Conservation (phyloP, 2,797 vertebrate genomes). For the Leptodactylus fallax region DNA sequence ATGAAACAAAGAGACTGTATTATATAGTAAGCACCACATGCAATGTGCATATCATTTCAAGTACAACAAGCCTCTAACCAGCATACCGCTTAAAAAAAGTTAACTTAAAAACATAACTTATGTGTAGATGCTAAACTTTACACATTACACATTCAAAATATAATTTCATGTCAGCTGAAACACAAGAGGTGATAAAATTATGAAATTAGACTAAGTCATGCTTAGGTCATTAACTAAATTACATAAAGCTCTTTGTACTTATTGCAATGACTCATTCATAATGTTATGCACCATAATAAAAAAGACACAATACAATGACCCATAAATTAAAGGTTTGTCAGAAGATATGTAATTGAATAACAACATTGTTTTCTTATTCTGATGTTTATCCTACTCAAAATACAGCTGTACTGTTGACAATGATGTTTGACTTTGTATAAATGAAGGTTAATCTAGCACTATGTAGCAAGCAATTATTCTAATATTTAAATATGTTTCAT, state of each 20-base stretch:
- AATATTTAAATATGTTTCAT: background rate
- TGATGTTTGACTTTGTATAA: background rate
- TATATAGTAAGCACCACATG: too few species aligned
- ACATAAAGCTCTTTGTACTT: background rate
- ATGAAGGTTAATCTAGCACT: background rate
- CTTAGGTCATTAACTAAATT: conserved; percentile 4
- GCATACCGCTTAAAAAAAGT: too few species aligned
- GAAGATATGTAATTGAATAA: background rate
- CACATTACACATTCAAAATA: background rate
- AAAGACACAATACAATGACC: background rate
- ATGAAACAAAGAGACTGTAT: too few species aligned
- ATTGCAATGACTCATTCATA: background rate
- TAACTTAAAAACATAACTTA: background rate
- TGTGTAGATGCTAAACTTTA: background rate
- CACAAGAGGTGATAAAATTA: background rate
- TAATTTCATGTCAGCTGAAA: background rate
- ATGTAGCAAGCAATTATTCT: background rate
- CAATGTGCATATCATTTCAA: too few species aligned
- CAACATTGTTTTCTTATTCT: background rate
- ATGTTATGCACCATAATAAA: background rate
- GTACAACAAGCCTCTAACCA: too few species aligned
- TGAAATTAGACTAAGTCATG: background rate
- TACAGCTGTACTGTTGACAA: background rate
- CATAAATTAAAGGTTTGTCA: background rate
- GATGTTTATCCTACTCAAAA: background rate